Percentiles rank a stretch among this genome's conserved stretches.
Conservation (phyloP, 2,797 vertebrate genomes). For the Eupleurogrammus muticus region DNA sequence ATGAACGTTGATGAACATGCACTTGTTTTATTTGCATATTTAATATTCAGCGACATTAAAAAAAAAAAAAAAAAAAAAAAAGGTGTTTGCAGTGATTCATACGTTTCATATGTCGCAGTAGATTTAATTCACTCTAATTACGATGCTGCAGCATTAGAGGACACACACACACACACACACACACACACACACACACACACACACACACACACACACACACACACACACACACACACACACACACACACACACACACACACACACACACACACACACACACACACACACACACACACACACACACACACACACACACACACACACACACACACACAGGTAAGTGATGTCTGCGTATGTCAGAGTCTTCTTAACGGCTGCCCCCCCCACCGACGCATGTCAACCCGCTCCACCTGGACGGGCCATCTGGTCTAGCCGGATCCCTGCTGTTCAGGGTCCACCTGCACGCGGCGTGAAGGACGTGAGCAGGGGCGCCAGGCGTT, state of each 20-base stretch:
- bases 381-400: slow-evolving; percentile 43
- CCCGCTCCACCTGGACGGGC: slow-evolving; percentile 65
- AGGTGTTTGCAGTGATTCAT: not conserved
- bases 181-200: not conserved
- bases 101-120: not conserved
- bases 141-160: not conserved
- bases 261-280: not conserved
- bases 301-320: not conserved
- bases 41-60: not conserved
- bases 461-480: slow-evolving; percentile 47
- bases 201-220: not conserved
- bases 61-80: not conserved
- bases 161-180: not conserved
- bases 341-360: slow-evolving; percentile 29
- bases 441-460: slow-evolving; percentile 52
- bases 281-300: not conserved
- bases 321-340: not conserved
- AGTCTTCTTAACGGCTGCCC: slow-evolving; percentile 47
- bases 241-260: not conserved
- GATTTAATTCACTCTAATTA: not conserved
- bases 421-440: slow-evolving; percentile 50
- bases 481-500: slow-evolving; percentile 20
- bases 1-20: too few species aligned
- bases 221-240: not conserved
- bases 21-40: too few species aligned